phyloP scores from a whole-genome alignment of 1,140 invertebrate genomes.

The Chironomus tepperi region DNA sequence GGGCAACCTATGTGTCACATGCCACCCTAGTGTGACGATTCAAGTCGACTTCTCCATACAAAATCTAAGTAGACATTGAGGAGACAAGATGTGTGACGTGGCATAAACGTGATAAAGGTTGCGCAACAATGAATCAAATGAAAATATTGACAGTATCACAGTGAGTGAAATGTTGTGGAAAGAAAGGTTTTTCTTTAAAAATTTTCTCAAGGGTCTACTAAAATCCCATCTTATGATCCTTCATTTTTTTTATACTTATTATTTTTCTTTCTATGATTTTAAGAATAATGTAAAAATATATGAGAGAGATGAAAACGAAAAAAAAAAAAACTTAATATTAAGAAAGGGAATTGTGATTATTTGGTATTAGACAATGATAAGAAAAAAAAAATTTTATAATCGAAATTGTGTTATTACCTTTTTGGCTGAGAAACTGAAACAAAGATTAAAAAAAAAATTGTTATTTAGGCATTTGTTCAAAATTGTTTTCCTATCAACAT shows the following conservation, averaged over 20 bases:
- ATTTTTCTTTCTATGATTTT: conserved; percentile 4
- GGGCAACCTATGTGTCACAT: no score
- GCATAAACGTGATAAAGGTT: no score
- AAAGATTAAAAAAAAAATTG: conserved; percentile 3
- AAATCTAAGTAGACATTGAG: no score
- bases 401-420: conserved; percentile 8
- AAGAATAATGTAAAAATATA: conserved; percentile 15
- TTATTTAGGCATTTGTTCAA: conserved; percentile 14
- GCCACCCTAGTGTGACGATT: no score
- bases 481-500: conserved; percentile 14
- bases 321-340: background rate
- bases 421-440: background rate
- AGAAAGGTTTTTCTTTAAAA: no score
- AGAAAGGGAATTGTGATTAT: conserved; percentile 13
- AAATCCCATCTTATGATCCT: no score
- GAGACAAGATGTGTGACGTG: no score
- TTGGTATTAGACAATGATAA: conserved; percentile 8
- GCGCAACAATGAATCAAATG: no score
- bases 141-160: no score
- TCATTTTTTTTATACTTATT: background rate
- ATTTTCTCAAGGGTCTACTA: no score
- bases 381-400: conserved; percentile 11
- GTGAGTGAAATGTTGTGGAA: no score
- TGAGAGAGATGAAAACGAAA: conserved; percentile 10
- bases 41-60: no score